phyloP scores from a whole-genome alignment of 2,888 invertebrate species.

The Drosophila meridionalis region DNA sequence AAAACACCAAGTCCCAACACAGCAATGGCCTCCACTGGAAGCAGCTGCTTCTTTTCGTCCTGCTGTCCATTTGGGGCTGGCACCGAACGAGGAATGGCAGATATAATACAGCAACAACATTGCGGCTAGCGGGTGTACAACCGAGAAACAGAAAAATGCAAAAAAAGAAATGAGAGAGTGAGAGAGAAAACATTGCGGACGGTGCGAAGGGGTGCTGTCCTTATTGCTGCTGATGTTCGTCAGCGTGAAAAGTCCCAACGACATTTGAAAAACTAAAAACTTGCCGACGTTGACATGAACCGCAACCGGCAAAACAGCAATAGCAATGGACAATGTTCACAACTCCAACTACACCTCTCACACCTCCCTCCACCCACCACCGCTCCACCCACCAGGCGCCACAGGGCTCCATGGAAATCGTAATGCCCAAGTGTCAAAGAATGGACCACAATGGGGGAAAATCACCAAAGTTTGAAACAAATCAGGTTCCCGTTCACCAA shows the following conservation, averaged over 20 bases:
- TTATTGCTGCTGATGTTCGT: constrained; percentile 65
- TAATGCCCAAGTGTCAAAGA: constrained; percentile 20
- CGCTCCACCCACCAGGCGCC: neutral
- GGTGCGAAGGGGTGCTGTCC: constrained; percentile 10
- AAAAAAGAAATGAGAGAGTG: neutral
- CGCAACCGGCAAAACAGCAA: constrained; percentile 42
- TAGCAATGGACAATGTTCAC: constrained; percentile 29
- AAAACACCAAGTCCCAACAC: constrained; percentile 47
- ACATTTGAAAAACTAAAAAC: constrained; percentile 79
- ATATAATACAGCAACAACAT: constrained; percentile 67
- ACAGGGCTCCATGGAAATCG: constrained; percentile 16
- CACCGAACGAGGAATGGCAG: constrained; percentile 23
- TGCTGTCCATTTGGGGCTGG: constrained; percentile 5
- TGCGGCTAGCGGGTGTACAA: constrained; percentile 47
- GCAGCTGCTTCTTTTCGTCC: constrained; percentile 7
- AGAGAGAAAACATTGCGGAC: neutral
- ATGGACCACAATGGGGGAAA: constrained; percentile 48
- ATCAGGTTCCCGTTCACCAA: constrained; percentile 54
- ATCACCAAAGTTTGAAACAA: constrained; percentile 63
- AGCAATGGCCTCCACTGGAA: constrained; percentile 39
- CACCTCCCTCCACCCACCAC: neutral
- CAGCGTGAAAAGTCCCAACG: constrained; percentile 76
- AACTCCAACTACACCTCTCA: constrained; percentile 12
- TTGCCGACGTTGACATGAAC: constrained; percentile 66
- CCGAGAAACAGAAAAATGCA: constrained; percentile 27